These are phyloP conservation scores for Misgurnus mizolepis DNA, from an alignment of 2,113 vertebrate species.

Conservation along the genomic window DNA sequence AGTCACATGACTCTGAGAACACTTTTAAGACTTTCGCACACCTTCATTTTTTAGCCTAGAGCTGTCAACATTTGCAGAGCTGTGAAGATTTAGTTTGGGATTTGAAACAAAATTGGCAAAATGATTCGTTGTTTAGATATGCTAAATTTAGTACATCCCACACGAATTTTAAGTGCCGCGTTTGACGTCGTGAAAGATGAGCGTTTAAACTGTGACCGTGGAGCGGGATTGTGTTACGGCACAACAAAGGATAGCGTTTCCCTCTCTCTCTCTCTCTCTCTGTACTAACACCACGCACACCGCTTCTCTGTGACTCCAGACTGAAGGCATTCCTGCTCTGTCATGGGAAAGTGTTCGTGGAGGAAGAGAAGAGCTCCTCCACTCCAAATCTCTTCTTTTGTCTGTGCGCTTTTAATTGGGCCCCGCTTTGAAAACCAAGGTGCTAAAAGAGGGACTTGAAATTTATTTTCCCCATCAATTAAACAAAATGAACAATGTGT, in stretches of 20 bases:
- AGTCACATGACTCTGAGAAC: background rate
- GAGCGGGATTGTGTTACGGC: slow-evolving; percentile 12
- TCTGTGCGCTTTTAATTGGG: slow-evolving; percentile 62
- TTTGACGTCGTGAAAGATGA: slow-evolving; percentile 24
- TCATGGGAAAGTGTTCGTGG: slow-evolving; percentile 63
- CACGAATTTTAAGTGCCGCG: slow-evolving; percentile 5
- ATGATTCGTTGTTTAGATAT: background rate
- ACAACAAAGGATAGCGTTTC: slow-evolving; percentile 34
- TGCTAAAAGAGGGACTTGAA: slow-evolving; percentile 59
- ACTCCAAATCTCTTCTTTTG: slow-evolving; percentile 62
- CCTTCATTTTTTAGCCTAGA: no score
- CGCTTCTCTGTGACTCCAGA: slow-evolving; percentile 54
- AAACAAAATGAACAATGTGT: slow-evolving; percentile 59
- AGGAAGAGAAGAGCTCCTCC: slow-evolving; percentile 53
- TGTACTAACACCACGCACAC: slow-evolving; percentile 30
- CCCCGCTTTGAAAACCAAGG: slow-evolving; percentile 57
- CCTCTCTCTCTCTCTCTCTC: slow-evolving; percentile 29
- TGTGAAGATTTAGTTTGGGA: background rate
- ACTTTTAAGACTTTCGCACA: no score
- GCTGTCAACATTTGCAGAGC: background rate
- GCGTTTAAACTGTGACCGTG: slow-evolving; percentile 11
- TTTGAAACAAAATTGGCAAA: background rate
- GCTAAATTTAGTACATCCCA: background rate
- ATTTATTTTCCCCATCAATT: slow-evolving; percentile 55
- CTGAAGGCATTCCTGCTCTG: slow-evolving; percentile 64